A percentile compares a stretch with the other conserved stretches of the same genome.
Evolutionary conservation across 2,888 invertebrate species (phyloP).

Genomic region (Pseudococcus jackbeardsleyi): DNA sequence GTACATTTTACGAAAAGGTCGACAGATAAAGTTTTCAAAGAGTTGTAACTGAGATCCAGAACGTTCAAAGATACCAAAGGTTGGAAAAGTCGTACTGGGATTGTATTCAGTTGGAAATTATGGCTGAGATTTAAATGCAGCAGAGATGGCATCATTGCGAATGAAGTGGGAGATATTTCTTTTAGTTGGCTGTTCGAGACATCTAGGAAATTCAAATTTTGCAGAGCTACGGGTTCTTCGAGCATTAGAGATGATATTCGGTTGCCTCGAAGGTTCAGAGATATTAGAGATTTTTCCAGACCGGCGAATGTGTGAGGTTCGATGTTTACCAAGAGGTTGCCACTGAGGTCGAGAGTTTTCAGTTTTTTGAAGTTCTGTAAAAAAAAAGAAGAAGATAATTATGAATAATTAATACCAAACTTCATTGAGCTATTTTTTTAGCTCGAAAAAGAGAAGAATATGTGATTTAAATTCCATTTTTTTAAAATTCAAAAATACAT

Average conservation of each 20-base stretch:
- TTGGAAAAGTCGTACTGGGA: slow-evolving; percentile 77
- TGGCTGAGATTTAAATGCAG: slow-evolving; percentile 82
- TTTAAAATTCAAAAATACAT: too few species aligned
- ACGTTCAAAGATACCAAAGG: slow-evolving; percentile 78
- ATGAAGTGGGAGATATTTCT: slow-evolving; percentile 79
- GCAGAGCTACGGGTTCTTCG: slow-evolving; percentile 76
- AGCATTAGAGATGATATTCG: slow-evolving; percentile 77
- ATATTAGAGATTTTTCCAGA: slow-evolving; percentile 80
- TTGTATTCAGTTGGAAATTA: slow-evolving; percentile 78
- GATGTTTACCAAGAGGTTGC: slow-evolving; percentile 81
- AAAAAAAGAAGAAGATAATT: not conserved
- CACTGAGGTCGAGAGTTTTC: slow-evolving; percentile 81
- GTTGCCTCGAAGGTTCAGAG: slow-evolving; percentile 82
- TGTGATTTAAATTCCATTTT: too few species aligned
- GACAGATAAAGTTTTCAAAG: slow-evolving; percentile 80
- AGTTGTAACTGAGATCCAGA: slow-evolving; percentile 82
- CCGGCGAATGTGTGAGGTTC: slow-evolving; percentile 83
- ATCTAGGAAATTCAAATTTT: slow-evolving; percentile 79
- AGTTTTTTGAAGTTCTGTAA: slow-evolving; percentile 77
- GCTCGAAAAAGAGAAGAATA: too few species aligned
- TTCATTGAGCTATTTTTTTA: too few species aligned
- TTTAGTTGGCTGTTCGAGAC: slow-evolving; percentile 84
- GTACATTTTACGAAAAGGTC: slow-evolving; percentile 80
- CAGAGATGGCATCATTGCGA: slow-evolving; percentile 78
- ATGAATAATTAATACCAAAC: too few species aligned